Conservation (phyloP, 2,888 invertebrate species). For the Phasia obesa region DNA sequence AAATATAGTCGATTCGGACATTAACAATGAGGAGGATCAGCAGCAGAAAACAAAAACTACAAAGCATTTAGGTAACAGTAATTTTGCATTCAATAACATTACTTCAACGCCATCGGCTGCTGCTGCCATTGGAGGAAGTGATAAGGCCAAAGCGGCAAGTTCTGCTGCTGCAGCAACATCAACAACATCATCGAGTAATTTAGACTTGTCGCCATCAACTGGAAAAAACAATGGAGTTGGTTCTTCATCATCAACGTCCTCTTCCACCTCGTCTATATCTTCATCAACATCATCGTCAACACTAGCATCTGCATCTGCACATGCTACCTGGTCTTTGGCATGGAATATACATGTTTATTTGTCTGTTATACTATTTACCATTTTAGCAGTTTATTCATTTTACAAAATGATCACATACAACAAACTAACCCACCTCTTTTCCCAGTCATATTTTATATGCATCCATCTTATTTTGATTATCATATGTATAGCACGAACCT, state of each 20-base stretch:
- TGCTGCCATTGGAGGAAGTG: conserved; percentile 74
- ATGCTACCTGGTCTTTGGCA: conserved; percentile 89
- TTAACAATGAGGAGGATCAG: conserved; percentile 28
- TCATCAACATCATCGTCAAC: conserved; percentile 73
- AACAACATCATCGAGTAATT: conserved; percentile 82
- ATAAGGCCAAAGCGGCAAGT: conserved; percentile 79
- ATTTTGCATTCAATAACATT: conserved; percentile 42
- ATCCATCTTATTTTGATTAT: conserved; percentile 91
- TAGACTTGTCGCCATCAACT: conserved; percentile 83
- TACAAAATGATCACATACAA: conserved; percentile 93
- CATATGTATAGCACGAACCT: conserved; percentile 91
- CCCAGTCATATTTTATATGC: conserved; percentile 93
- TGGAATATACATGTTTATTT: conserved; percentile 96
- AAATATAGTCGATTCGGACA: conserved; percentile 45
- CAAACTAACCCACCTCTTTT: conserved; percentile 92
- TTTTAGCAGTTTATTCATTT: conserved; percentile 92
- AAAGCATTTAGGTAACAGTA: conserved; percentile 29
- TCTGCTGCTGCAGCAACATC: conserved; percentile 39
- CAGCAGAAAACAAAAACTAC: conserved; percentile 62
- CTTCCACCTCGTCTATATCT: conserved; percentile 70
- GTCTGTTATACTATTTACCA: conserved; percentile 91
- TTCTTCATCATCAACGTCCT: conserved; percentile 72
- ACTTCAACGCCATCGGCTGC: conserved; percentile 77
- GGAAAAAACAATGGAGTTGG: conserved; percentile 85
- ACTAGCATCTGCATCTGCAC: conserved; percentile 73